Base-by-base conservation (phyloP, 2,888 invertebrate genomes). In the Himalopsyche anomala region DNA sequence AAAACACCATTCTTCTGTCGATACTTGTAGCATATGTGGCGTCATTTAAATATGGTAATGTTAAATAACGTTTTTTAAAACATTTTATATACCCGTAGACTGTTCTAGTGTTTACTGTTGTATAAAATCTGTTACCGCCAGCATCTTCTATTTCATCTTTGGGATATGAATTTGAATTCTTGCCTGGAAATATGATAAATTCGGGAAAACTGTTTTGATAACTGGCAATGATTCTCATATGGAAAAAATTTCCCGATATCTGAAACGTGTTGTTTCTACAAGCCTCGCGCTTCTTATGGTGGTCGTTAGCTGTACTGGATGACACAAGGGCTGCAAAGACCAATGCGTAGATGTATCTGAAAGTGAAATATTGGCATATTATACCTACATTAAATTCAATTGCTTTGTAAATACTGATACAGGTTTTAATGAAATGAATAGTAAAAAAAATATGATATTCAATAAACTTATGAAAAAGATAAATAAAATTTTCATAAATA, bases 191-290 rank as follows among this genome's bases (percentile, higher is more conserved):
- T 62, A 19, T 9, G 19, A 62, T 15, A 2, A 3, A 19, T 62
- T 62, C 5, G 62, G 62, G 62, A 11, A 62, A 62, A 9, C 11
- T n/a, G 9, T 62, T 28, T 19, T 28, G 62, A 62, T 62, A 62
- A 28, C 19, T 62, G 62, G 19, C 62, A 15, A 62, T 19, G 19
- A 62, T 62, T 62, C 62, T n/a, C 6, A 4, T 62, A 19, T 6
- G 6, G 62, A 62, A 62, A 62, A 62, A 19, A 19, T 62, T 62
- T 62, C 62, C 62, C 8, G 62, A 62, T 62, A 62, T 19, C 62
- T 62, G 6, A 28, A 62, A 62, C 19, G 19, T 62, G 62, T 62
- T 62, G 19, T 28, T 62, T 28, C 19, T 28, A 19, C 62, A 62
- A 19, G 19, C 6, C 28, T 62, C 62, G 9, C 6, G 51, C 15